These are phyloP conservation scores for Esox lucius DNA, from an alignment of 2,797 vertebrate species.

Conservation along the genomic window DNA sequence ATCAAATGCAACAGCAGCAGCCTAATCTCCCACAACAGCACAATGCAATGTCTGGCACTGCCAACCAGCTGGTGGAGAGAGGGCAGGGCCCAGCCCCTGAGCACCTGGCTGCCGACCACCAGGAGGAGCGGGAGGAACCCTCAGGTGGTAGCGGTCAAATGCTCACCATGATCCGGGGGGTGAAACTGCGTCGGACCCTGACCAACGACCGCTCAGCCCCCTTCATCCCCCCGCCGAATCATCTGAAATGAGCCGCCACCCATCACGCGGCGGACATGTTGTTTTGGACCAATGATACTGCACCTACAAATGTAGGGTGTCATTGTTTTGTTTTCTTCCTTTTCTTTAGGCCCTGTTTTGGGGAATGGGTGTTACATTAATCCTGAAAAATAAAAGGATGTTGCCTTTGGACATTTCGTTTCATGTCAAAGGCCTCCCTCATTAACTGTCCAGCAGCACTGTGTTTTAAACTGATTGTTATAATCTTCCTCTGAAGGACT, in stretches of 20 bases:
- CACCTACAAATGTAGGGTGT: neutral
- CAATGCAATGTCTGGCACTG: neutral
- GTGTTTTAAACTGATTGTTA: constrained; percentile 23
- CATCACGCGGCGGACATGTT: neutral
- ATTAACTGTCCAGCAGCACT: constrained; percentile 14
- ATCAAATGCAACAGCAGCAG: constrained; percentile 17
- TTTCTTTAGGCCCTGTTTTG: constrained; percentile 31
- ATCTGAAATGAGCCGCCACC: constrained; percentile 56
- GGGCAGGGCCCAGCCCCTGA: constrained; percentile 38
- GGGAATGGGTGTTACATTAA: constrained; percentile 3
- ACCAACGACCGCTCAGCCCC: constrained; percentile 82
- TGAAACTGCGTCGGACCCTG: constrained; percentile 73
- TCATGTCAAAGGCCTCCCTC: neutral
- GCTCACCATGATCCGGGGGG: constrained; percentile 72
- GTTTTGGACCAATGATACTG: neutral
- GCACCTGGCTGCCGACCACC: constrained; percentile 23
- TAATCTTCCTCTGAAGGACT: constrained; percentile 25
- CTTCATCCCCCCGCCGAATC: constrained; percentile 63
- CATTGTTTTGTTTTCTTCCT: neutral
- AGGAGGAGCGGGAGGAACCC: constrained; percentile 25
- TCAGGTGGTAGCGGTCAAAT: constrained; percentile 49
- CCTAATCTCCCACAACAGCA: constrained; percentile 36
- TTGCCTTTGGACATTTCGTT: neutral
- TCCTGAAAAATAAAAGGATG: neutral
- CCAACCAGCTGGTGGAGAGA: neutral